These are phyloP conservation scores for Scalopus aquaticus DNA, from an alignment of 2,113 vertebrate species.

Conservation along the genomic window DNA sequence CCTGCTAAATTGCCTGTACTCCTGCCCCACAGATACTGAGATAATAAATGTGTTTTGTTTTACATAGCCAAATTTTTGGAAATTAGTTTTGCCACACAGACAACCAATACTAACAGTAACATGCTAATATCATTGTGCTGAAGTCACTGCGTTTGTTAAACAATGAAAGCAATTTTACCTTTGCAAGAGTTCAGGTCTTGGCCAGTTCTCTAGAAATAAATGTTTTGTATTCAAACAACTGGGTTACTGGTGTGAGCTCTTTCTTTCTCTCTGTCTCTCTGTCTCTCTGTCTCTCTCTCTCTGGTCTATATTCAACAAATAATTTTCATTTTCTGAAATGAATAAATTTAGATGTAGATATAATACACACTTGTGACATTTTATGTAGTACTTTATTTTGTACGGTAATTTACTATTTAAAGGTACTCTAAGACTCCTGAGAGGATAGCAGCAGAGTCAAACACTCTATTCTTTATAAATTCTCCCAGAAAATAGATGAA, in stretches of 20 bases:
- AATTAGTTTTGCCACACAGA: background rate
- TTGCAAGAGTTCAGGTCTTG: background rate
- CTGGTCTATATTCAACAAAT: background rate
- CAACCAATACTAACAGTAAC: background rate
- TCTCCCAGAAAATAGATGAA: background rate
- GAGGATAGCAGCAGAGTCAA: background rate
- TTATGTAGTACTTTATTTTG: background rate
- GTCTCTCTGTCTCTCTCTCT: too few species aligned
- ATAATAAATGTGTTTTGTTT: too few species aligned
- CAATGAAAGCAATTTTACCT: background rate
- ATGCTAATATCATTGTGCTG: background rate
- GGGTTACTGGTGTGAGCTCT: background rate
- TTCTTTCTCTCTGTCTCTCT: background rate
- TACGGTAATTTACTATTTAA: background rate
- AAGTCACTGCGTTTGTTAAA: background rate
- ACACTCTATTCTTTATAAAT: background rate
- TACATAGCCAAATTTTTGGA: background rate
- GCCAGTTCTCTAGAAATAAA: background rate
- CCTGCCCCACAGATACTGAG: background rate
- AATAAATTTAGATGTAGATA: background rate
- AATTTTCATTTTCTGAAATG: constrained; percentile 6
- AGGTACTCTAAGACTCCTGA: background rate
- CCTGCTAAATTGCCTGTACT: background rate
- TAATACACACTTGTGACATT: background rate
- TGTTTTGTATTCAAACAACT: background rate